Percentiles rank a stretch among this genome's conserved stretches.
phyloP scores from a whole-genome alignment of 1,140 invertebrate genomes.

The Drosophila athabasca region DNA sequence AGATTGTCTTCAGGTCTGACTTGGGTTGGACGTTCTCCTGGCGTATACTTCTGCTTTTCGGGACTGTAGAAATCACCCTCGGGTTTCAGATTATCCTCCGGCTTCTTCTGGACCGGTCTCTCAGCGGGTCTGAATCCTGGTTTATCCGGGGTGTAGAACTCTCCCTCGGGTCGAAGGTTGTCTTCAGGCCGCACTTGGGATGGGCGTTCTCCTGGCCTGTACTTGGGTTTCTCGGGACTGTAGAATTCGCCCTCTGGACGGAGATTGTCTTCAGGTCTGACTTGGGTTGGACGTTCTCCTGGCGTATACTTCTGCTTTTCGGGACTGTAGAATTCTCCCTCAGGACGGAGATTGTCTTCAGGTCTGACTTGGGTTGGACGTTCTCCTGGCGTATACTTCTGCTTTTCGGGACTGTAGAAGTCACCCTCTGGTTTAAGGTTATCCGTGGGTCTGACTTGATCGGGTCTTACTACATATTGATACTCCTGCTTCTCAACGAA shows the following conservation, averaged over 20 bases:
- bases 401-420: too few relatives aligned
- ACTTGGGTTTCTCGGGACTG: conserved; percentile 85
- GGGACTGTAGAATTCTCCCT: too few relatives aligned
- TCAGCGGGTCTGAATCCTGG: conserved; percentile 83
- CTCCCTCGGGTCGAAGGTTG: conserved; percentile 86
- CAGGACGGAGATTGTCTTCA: too few relatives aligned
- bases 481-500: too few relatives aligned
- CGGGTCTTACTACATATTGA: too few relatives aligned
- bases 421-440: too few relatives aligned
- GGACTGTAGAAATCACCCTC: conserved; percentile 86
- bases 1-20: conserved; percentile 87
- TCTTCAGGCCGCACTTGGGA: conserved; percentile 86
- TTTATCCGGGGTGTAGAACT: conserved; percentile 85
- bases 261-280: conserved; percentile 77
- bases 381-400: too few relatives aligned
- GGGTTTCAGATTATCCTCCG: conserved; percentile 85
- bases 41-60: conserved; percentile 83
- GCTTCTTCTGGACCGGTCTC: conserved; percentile 82
- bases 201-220: conserved; percentile 85
- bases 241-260: conserved; percentile 86
- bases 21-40: conserved; percentile 85
- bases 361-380: too few relatives aligned
- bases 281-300: conserved; percentile 60
- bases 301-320: too few relatives aligned
- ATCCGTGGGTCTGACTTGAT: too few relatives aligned